Evolutionary conservation across 1,140 invertebrate species (phyloP).

Genomic region (Meloidogyne exigua): DNA sequence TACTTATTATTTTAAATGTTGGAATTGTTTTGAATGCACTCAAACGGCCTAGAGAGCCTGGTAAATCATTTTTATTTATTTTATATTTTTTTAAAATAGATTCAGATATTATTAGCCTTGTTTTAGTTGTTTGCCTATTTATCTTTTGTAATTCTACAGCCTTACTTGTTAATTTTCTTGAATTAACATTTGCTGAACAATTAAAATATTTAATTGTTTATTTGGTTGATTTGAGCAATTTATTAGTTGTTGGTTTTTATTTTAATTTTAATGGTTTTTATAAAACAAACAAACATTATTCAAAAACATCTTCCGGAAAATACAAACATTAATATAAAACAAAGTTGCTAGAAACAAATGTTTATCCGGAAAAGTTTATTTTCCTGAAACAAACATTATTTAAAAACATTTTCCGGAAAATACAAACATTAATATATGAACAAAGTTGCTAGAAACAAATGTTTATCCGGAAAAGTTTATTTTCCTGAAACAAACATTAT

Average conservation of each 20-base stretch:
- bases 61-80: neutral
- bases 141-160: slow-evolving; percentile 64
- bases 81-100: slow-evolving; percentile 31
- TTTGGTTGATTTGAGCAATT: slow-evolving; percentile 60
- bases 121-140: slow-evolving; percentile 61
- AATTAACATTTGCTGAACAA: slow-evolving; percentile 59
- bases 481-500: too few relatives aligned
- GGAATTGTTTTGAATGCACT: slow-evolving; percentile 59
- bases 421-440: too few relatives aligned
- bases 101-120: slow-evolving; percentile 59
- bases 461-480: too few relatives aligned
- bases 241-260: slow-evolving; percentile 46
- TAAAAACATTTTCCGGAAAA: too few relatives aligned
- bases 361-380: too few relatives aligned
- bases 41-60: slow-evolving; percentile 17
- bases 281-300: too few relatives aligned
- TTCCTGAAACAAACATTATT: too few relatives aligned
- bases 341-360: too few relatives aligned
- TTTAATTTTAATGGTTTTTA: neutral
- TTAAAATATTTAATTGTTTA: slow-evolving; percentile 55
- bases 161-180: slow-evolving; percentile 61
- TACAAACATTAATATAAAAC: too few relatives aligned
- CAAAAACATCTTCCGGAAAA: too few relatives aligned
- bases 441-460: too few relatives aligned
- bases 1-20: slow-evolving; percentile 61